Conservation (phyloP, 2,797 vertebrate species). For the Columba guinea region DNA sequence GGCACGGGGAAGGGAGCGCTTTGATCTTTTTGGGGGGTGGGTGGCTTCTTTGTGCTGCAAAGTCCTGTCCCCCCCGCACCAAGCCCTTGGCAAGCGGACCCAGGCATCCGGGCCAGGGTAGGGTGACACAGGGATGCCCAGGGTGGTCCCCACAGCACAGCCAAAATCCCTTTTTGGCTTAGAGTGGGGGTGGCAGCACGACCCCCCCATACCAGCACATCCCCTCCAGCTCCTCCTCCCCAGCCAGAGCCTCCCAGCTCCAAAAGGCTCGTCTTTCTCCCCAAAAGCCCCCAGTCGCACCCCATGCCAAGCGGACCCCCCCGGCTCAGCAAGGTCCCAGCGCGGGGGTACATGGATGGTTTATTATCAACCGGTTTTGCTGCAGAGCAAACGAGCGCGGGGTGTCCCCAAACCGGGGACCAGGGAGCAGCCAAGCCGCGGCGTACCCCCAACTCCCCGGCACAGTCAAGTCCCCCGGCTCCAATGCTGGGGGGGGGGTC, state of each 20-base stretch:
- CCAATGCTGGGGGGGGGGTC: neutral
- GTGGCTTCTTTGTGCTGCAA: neutral
- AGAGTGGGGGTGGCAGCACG: neutral
- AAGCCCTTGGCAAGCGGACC: accelerated
- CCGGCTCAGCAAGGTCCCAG: neutral
- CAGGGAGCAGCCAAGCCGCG: neutral
- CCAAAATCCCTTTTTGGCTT: neutral
- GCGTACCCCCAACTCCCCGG: neutral
- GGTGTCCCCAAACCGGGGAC: neutral
- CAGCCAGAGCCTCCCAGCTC: neutral
- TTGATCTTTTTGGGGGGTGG: neutral
- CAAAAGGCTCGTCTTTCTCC: neutral
- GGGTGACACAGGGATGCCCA: accelerated
- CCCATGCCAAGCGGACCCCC: accelerated
- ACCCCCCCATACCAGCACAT: too few species aligned
- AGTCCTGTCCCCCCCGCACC: neutral
- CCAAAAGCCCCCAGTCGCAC: accelerated
- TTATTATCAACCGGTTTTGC: neutral
- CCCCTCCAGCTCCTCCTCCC: neutral
- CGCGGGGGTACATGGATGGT: neutral
- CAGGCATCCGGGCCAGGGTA: accelerated
- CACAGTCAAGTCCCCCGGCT: neutral
- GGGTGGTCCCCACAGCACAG: neutral
- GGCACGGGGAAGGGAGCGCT: neutral
- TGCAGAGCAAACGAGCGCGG: neutral